Conservation (phyloP, 2,113 vertebrate species). For the Xiphophorus maculatus region DNA sequence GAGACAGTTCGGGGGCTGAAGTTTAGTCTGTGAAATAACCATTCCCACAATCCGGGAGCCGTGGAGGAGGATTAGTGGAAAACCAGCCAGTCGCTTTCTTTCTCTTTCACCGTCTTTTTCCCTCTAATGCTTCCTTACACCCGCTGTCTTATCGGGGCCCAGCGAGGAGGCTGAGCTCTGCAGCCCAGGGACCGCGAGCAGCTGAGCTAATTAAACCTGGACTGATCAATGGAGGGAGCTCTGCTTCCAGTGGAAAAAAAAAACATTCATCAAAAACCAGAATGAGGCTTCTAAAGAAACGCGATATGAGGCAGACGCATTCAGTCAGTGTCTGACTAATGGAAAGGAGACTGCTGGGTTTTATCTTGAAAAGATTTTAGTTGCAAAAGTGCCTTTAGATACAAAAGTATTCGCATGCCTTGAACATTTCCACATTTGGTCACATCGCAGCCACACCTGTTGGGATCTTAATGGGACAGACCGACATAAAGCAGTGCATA, state of each 20-base stretch:
- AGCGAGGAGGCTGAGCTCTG: conserved; percentile 50
- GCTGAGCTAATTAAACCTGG: conserved; percentile 69
- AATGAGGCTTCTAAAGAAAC: background rate
- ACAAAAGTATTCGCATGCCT: background rate
- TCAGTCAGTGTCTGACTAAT: background rate
- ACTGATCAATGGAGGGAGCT: conserved; percentile 54
- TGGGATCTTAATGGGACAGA: background rate
- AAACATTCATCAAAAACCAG: conserved; percentile 25
- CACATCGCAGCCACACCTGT: background rate
- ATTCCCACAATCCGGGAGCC: conserved; percentile 43
- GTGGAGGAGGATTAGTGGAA: conserved; percentile 55
- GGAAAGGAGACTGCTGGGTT: background rate
- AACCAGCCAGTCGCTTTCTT: conserved; percentile 46
- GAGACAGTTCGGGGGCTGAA: conserved; percentile 24
- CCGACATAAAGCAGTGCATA: too few relatives aligned
- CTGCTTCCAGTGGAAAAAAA: conserved; percentile 36
- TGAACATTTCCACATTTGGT: background rate
- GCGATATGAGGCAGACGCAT: background rate
- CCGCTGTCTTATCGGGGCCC: conserved; percentile 54
- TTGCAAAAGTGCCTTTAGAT: background rate
- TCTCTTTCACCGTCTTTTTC: conserved; percentile 38
- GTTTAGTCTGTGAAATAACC: conserved; percentile 59
- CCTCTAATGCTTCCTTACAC: conserved; percentile 51
- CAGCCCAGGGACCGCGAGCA: conserved; percentile 39
- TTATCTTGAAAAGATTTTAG: background rate